A percentile compares a stretch with the other conserved stretches of the same genome.
Conservation (phyloP, 2,797 vertebrate genomes). For the Enteromius mattozi region DNA sequence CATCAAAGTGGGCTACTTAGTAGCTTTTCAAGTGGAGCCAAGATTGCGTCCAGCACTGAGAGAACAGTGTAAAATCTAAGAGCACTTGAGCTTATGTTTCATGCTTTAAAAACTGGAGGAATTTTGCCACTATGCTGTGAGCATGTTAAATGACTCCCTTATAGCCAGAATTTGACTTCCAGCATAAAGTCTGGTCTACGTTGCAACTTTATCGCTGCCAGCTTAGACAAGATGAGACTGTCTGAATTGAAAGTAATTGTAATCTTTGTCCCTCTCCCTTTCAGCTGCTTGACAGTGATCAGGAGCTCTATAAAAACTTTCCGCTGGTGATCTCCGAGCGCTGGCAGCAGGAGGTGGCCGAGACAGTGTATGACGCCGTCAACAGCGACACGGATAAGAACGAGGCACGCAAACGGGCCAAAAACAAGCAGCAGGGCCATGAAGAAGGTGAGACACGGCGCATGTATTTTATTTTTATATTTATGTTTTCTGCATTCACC, state of each 20-base stretch:
- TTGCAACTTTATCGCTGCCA: neutral
- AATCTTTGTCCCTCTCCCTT: neutral
- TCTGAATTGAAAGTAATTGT: conserved; percentile 13
- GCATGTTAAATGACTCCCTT: neutral
- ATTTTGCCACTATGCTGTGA: neutral
- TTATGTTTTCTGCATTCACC: neutral
- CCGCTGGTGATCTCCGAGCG: conserved; percentile 97
- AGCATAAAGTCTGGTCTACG: neutral
- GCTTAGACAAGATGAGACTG: neutral
- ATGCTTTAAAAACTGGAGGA: neutral
- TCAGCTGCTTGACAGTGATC: conserved; percentile 95
- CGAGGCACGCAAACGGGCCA: conserved; percentile 93
- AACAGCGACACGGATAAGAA: conserved; percentile 95
- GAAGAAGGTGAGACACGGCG: conserved; percentile 87
- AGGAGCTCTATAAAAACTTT: conserved; percentile 99
- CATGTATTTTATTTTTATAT: neutral
- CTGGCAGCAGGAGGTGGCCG: conserved; percentile 98
- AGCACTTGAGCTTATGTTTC: conserved; percentile 21
- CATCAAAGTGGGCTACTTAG: neutral
- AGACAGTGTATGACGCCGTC: conserved; percentile 95
- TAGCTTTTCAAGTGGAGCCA: neutral
- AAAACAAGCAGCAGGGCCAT: conserved; percentile 96
- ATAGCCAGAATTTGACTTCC: neutral
- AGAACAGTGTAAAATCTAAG: neutral
- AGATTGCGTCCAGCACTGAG: neutral